Percentiles rank a stretch among this genome's conserved stretches.
Evolutionary conservation across 2,113 vertebrate genomes (phyloP).

Genomic region (Pyrgilauda ruficollis): DNA sequence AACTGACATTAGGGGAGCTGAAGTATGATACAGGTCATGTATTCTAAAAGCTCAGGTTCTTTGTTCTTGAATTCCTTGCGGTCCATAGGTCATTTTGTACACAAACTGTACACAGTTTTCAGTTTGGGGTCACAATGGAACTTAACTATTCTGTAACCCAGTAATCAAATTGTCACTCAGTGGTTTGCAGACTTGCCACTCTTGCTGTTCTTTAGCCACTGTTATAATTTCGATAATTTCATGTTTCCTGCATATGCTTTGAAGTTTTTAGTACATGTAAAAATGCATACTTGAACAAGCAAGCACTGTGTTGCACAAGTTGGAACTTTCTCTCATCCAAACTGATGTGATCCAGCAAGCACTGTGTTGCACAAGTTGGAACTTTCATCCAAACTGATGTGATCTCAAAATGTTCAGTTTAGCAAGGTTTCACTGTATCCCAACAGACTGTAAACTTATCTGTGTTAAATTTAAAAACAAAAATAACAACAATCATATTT

Average conservation of each 20-base stretch:
- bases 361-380: not conserved
- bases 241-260: not conserved
- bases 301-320: not conserved
- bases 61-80: not conserved
- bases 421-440: not conserved
- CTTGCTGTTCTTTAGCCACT: not conserved
- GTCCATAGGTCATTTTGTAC: not conserved
- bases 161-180: constrained; percentile 3
- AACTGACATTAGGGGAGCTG: not conserved
- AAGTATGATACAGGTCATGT: not conserved
- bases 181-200: constrained; percentile 26
- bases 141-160: not conserved
- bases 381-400: not conserved
- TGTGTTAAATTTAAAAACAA: not conserved
- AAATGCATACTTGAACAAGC: not conserved
- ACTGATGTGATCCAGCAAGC: not conserved
- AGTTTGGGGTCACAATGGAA: not conserved
- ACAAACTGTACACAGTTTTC: not conserved
- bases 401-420: not conserved
- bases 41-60: not conserved
- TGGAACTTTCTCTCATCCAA: constrained; percentile 12
- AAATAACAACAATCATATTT: not conserved
- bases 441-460: not conserved
- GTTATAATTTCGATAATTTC: not conserved
- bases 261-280: not conserved